A percentile compares a stretch with the other conserved stretches of the same genome.
These are phyloP conservation scores for Uloborus diversus DNA, from an alignment of 1,140 invertebrate species.

Conservation along the genomic window DNA sequence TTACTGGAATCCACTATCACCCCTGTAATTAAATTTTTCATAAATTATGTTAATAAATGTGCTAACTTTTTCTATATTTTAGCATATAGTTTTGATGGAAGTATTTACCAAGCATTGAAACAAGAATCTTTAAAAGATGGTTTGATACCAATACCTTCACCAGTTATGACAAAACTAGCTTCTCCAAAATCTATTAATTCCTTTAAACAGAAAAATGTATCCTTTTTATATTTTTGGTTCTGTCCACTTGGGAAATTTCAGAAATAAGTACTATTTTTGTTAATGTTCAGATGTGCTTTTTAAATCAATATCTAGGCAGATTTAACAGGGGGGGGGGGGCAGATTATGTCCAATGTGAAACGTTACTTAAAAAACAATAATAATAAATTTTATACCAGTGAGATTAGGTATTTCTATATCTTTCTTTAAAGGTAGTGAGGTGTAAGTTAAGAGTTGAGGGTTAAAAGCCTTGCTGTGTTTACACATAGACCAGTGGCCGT, in stretches of 20 bases:
- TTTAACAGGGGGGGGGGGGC: no score
- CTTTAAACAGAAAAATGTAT: conserved; percentile 4
- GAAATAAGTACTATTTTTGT: neutral
- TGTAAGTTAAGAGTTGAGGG: no score
- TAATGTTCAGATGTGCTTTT: neutral
- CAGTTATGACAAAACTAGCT: conserved; percentile 39
- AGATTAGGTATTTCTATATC: neutral
- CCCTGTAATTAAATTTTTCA: no score
- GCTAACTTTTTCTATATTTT: neutral
- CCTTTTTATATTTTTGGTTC: conserved; percentile 3
- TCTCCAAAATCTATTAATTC: conserved; percentile 1
- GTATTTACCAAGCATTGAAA: conserved; percentile 30
- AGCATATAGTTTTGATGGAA: conserved; percentile 13
- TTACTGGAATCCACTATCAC: no score
- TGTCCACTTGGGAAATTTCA: neutral
- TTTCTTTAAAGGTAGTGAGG: no score
- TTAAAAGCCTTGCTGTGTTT: no score
- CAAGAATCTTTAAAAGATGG: conserved; percentile 10
- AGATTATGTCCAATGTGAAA: no score
- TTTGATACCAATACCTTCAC: conserved; percentile 42
- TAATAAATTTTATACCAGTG: neutral
- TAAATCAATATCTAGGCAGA: no score
- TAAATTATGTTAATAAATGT: no score
- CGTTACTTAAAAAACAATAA: neutral
- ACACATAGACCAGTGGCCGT: no score